Evolutionary conservation across 1,140 invertebrate genomes (phyloP), one percentile per base, ranked within the genome.

Genomic region (Centruroides sculpturatus): DNA sequence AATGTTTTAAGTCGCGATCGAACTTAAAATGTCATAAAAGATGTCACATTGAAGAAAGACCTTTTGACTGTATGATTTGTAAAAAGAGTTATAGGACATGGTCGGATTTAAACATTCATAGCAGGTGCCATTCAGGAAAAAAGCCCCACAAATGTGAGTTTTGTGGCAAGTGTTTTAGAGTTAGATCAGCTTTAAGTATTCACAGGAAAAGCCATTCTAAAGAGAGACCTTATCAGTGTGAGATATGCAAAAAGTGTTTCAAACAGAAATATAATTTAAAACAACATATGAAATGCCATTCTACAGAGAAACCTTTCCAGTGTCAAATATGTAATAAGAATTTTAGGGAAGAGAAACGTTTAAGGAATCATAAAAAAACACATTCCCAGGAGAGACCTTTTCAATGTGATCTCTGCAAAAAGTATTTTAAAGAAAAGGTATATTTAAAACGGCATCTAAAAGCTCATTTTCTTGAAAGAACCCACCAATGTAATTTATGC

Each of bases 291-390:
- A 77, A 90, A 9, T 75, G 92, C 46, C 92, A 95, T 73, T 93
- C 91, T 0, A 91, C 91, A 5, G 90, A 95, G 71, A 89, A 93
- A 67, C 91, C 91, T 0, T 94, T 92, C 70, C 83, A 87, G 66
- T 96, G 92, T 74, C 83, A 83, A 13, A 87, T 91, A 70, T 95
- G 92, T 74, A 86, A 91, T 50, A 80, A 87, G 3, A 85, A 90
- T 68, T 93, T 94, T 72, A 51, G 5, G 5, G 12, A 9, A 46
- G 57, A 58, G 47, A 46, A 36, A 4, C 12, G 58, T 11, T 36
- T 57, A 35, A 57, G 8, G 3, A 23, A 7, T 5, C 60, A 62
- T 47, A 13, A 35, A 41, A 4, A 23, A 10, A 34, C 8, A 7
- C 60, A 62, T 46, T 23, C 47, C 3, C 55, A 58, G 48, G 23